Evolutionary conservation across 2,113 vertebrate species (phyloP).

Genomic region (Paracanthobrama guichenoti): DNA sequence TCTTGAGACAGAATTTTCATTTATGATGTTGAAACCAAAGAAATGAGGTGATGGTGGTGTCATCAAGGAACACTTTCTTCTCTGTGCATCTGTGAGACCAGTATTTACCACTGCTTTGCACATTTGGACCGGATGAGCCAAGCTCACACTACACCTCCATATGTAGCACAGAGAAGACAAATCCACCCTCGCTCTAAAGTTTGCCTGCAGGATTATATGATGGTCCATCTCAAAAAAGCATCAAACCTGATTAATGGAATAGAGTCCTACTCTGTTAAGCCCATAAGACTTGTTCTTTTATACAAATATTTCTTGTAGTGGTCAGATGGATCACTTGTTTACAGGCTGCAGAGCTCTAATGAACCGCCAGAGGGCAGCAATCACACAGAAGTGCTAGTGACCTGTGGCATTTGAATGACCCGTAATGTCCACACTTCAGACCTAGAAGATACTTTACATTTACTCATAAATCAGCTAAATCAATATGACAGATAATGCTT

Average conservation of each 20-base stretch:
- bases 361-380: slow-evolving; percentile 47
- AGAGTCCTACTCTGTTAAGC: background rate
- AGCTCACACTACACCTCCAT: slow-evolving; percentile 49
- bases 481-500: background rate
- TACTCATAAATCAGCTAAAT: background rate
- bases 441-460: background rate
- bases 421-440: background rate
- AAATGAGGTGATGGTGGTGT: background rate
- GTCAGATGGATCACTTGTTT: background rate
- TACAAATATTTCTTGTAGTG: background rate
- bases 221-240: background rate
- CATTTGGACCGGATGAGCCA: slow-evolving; percentile 40
- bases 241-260: background rate
- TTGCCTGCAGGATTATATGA: background rate
- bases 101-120: slow-evolving; percentile 6
- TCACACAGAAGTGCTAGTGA: slow-evolving; percentile 1
- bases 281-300: background rate
- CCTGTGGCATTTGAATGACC: background rate
- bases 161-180: slow-evolving; percentile 48
- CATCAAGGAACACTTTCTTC: background rate
- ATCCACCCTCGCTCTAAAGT: background rate
- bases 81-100: background rate
- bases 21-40: background rate
- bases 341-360: background rate
- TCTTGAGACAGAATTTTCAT: too few species aligned